Evolutionary conservation across 2,888 invertebrate species (phyloP), one percentile per base, ranked within the genome.

Genomic region (Plebejus anna): DNA sequence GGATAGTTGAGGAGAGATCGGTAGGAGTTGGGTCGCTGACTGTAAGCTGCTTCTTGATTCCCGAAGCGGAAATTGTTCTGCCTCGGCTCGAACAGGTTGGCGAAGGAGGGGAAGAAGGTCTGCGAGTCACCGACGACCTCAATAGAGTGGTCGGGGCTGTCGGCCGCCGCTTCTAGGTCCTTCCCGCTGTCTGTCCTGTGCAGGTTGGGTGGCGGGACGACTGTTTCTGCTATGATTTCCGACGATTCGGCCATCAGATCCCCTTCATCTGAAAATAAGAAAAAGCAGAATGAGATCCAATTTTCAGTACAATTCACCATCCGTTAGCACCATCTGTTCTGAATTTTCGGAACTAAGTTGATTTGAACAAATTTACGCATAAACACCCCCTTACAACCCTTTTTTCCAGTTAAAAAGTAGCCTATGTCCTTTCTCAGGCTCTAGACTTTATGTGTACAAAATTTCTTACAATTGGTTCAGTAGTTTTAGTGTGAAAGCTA

Each of bases 41-140:
- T 95, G 83, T 95, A 95, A 0, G 95, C 95, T 79, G 87, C 95
- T 88, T 96, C 95, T 84, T 94, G 94, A 82, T 92, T 95, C 66
- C 94, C 93, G 79, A 94, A 95, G 77, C 95, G 95, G 78, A 95
- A 89, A 22, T 22, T 22, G 82, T 86, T 95, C 88, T 87, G 89
- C 61, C 92, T 86, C 72, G 95, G 94, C 80, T 96, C 94, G 83
- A 96, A 96, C 13, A 96, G 89, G 81, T 95, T 96, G 2, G 96
- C 95, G 84, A 97, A 97, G 0, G 97, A 95, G 0, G 97, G 97
- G 89, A 97, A 97, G 89, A 97, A 97, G 75, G 95, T 96, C 84
- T 97, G 96, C 75, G 95, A 95, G 76, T 90, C 90, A 22, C 92
- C 91, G 32, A 95, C 89, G 22, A 94, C 94, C 83, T 95, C 95